Percentiles rank a stretch among this genome's conserved stretches.
Conservation (phyloP, 2,113 vertebrate genomes). For the Ondatra zibethicus region DNA sequence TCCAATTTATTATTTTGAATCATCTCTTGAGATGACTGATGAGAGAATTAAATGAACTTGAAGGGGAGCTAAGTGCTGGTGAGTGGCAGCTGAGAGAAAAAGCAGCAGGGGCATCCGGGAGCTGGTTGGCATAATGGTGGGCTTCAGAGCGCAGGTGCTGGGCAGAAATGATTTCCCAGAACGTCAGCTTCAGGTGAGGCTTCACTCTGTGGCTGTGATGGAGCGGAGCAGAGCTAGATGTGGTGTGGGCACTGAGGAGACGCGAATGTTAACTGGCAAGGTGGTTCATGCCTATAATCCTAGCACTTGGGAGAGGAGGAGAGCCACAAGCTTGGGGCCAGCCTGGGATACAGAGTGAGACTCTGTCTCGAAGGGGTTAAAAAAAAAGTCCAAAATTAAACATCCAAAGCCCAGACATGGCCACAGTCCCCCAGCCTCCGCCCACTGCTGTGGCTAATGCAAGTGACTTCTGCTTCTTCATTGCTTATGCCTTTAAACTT, state of each 20-base stretch:
- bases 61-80: background rate
- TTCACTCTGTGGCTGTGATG: background rate
- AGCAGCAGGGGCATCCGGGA: background rate
- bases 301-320: background rate
- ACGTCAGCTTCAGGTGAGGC: background rate
- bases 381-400: background rate
- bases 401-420: background rate
- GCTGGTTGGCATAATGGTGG: accelerated
- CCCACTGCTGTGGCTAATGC: background rate
- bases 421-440: no score
- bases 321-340: background rate
- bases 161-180: background rate
- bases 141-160: background rate
- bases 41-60: background rate
- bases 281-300: background rate
- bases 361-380: background rate
- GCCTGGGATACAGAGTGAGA: background rate
- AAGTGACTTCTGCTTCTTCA: background rate
- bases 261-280: background rate
- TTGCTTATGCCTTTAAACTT: background rate
- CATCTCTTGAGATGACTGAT: background rate
- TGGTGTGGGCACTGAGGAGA: background rate
- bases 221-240: background rate
- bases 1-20: background rate
- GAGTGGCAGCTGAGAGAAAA: background rate